Conservation (phyloP, 2,797 vertebrate species). For the Arctocebus calabarensis region DNA sequence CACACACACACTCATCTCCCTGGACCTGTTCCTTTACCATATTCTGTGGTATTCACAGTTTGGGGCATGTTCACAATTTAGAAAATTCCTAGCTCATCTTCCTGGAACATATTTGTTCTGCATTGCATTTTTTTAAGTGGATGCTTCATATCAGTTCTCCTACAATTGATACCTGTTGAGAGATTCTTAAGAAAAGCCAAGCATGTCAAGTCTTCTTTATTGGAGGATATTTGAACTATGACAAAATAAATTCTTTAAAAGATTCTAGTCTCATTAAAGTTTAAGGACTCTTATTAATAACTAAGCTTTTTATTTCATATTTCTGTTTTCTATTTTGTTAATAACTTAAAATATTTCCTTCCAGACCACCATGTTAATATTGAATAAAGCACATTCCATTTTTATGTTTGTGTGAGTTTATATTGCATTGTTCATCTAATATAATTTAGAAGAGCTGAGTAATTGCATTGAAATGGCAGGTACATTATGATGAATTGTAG, state of each 20-base stretch:
- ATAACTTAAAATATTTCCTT: slow-evolving; percentile 24
- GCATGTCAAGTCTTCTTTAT: neutral
- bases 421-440: neutral
- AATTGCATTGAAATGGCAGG: neutral
- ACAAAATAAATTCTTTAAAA: neutral
- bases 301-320: neutral
- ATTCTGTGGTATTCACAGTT: neutral
- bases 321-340: neutral
- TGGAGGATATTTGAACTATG: neutral
- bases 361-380: neutral
- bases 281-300: neutral
- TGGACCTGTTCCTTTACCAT: neutral
- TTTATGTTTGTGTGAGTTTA: neutral
- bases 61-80: neutral
- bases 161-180: neutral
- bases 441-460: neutral
- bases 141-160: neutral
- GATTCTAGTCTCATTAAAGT: neutral
- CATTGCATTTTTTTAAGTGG: neutral
- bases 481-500: neutral
- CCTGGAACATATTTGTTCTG: neutral
- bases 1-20: rapidly evolving
- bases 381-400: neutral
- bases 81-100: neutral
- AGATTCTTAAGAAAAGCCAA: neutral